Conservation (phyloP, 2,113 vertebrate species). For the Falco punctatus region DNA sequence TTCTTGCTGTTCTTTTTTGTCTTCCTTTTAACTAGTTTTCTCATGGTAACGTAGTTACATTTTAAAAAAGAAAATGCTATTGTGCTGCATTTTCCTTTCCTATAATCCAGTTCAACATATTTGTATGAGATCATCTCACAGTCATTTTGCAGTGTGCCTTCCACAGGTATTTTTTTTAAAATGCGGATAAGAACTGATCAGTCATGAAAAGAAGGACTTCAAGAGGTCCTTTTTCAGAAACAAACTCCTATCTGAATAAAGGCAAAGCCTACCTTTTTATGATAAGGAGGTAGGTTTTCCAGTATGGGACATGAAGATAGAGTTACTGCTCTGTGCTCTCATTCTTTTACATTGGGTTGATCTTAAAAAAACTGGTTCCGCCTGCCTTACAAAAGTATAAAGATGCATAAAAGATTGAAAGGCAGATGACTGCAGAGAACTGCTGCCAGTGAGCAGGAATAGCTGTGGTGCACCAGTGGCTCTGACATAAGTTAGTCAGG, state of each 20-base stretch:
- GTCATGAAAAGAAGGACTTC: neutral
- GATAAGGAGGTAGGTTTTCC: neutral
- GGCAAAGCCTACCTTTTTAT: neutral
- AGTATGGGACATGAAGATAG: neutral
- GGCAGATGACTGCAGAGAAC: neutral
- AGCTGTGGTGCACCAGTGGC: neutral
- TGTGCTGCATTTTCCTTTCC: neutral
- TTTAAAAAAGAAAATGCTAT: neutral
- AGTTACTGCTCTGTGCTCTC: neutral
- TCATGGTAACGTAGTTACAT: neutral
- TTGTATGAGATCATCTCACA: neutral
- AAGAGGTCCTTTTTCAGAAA: neutral
- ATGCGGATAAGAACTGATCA: neutral
- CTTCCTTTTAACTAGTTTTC: slow-evolving; percentile 27
- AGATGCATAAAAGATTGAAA: neutral
- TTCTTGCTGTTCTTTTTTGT: slow-evolving; percentile 11
- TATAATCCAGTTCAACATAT: neutral
- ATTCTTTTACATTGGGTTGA: neutral
- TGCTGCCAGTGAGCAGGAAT: neutral
- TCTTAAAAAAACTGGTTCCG: neutral
- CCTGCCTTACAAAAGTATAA: neutral
- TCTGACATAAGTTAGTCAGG: neutral
- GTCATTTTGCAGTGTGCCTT: neutral
- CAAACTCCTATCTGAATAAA: neutral
- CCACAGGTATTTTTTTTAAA: neutral